Evolutionary conservation across 2,113 vertebrate genomes (phyloP).

Genomic region (Mustela nigripes): DNA sequence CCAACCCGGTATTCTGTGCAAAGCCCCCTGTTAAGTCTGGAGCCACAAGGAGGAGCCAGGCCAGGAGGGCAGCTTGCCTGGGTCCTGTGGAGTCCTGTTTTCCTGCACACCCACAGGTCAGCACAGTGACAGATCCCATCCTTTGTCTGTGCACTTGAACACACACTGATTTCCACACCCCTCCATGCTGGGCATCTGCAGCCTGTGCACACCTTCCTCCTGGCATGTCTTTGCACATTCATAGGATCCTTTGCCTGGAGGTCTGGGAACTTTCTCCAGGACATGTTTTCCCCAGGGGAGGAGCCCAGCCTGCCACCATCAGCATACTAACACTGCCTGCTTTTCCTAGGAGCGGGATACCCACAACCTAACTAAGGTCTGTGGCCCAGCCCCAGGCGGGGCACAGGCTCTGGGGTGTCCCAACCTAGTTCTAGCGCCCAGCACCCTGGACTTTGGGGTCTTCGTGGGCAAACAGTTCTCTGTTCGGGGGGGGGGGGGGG

Average conservation of each 20-base stretch:
- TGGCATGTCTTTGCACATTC: neutral
- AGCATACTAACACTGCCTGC: neutral
- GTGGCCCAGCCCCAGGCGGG: neutral
- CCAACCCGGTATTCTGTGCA: constrained; percentile 85
- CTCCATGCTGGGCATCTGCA: neutral
- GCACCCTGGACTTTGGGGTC: neutral
- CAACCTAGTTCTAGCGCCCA: constrained; percentile 63
- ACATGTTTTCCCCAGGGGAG: neutral
- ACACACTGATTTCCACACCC: neutral
- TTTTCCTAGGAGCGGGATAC: neutral
- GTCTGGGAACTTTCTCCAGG: neutral
- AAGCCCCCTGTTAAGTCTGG: constrained; percentile 62
- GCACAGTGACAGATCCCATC: neutral
- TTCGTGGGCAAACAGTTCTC: too few relatives aligned
- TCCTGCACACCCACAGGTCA: neutral
- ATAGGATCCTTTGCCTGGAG: neutral
- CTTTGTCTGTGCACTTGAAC: neutral
- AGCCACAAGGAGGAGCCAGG: neutral
- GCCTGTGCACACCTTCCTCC: neutral
- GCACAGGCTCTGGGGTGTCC: constrained; percentile 74
- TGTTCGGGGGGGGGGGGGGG: neutral
- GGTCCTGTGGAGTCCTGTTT: neutral
- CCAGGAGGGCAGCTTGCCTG: constrained; percentile 81
- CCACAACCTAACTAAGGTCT: neutral
- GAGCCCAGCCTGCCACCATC: neutral